Base-by-base conservation (phyloP, 2,113 vertebrate species). In the Amphiprion ocellaris region DNA sequence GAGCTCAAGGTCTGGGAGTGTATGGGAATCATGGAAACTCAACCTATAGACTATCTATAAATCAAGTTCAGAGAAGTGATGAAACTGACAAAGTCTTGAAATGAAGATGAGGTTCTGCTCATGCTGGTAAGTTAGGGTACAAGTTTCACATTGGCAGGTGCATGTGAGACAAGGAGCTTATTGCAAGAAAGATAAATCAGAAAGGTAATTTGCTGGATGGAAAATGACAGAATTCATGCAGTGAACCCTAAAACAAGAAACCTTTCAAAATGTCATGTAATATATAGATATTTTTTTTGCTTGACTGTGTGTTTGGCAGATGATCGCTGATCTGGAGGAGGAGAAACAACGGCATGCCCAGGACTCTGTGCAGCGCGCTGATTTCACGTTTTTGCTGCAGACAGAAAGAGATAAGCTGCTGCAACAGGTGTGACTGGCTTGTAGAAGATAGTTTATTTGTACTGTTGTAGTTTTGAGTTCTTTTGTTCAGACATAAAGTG, bases 261-360 rank as follows among this genome's bases (percentile, higher is more conserved):
- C 9, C 17, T 14, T 19, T 28, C 69, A 49, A 30, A 46, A 24
- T 62, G 46, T 67, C 2, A 46, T 59, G 30, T 53, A 5, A 49
- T 79, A 26, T 26, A 26, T 2, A 26, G 2, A 26, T 26, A 26
- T 11, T 23, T 63, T 26, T 70, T 84, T 54, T 26, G 41, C 37
- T 69, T 3, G 10, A 1, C 46, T 0, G 28, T 85, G 58, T 74
- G 82, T 33, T 56, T 83, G 78, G 77, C 87, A 99, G 98, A 96
- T 99, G 82, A 98, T 99, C 9, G 88, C 96, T 68, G 98, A 99
- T 91, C 94, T 99, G 81, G 97, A 99, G 89, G 96, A 97, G 59
- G 98, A 99, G 86, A 92, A 96, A 52, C 95, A 94, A 11, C 90
- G 94, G 49, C 96, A 95, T 8, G 95, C 96, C 1, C 97, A 97